Conservation (phyloP, 1,140 invertebrate genomes). For the Acromyrmex echinatior region DNA sequence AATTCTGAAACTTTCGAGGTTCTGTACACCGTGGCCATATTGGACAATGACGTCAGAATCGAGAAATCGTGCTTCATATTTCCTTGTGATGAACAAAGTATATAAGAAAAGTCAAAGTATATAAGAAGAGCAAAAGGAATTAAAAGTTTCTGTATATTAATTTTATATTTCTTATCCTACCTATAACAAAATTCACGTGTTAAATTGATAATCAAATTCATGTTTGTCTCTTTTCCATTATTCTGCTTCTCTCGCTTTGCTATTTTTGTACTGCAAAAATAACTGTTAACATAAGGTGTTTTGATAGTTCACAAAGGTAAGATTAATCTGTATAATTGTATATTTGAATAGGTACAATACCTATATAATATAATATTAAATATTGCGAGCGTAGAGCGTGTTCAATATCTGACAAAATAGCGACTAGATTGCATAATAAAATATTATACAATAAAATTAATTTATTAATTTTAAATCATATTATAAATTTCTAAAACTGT, state of each 20-base stretch:
- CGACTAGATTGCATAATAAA: background rate
- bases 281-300: too few species aligned
- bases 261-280: too few species aligned
- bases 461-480: background rate
- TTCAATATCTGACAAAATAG: background rate
- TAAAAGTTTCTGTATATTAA: background rate
- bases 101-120: background rate
- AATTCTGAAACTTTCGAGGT: slow-evolving; percentile 42
- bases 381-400: too few species aligned
- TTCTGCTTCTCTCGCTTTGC: too few species aligned
- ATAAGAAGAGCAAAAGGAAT: background rate
- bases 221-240: too few species aligned
- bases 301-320: too few species aligned
- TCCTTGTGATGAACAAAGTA: background rate
- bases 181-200: too few species aligned
- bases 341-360: too few species aligned
- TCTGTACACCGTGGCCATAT: background rate
- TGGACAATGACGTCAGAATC: slow-evolving; percentile 19
- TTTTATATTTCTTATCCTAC: background rate
- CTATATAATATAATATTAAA: too few species aligned
- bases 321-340: too few species aligned
- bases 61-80: slow-evolving; percentile 10
- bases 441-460: background rate
- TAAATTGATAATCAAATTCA: too few species aligned
- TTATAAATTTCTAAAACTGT: background rate